Conservation (phyloP, 2,797 vertebrate species). For the Babyrousa celebensis region DNA sequence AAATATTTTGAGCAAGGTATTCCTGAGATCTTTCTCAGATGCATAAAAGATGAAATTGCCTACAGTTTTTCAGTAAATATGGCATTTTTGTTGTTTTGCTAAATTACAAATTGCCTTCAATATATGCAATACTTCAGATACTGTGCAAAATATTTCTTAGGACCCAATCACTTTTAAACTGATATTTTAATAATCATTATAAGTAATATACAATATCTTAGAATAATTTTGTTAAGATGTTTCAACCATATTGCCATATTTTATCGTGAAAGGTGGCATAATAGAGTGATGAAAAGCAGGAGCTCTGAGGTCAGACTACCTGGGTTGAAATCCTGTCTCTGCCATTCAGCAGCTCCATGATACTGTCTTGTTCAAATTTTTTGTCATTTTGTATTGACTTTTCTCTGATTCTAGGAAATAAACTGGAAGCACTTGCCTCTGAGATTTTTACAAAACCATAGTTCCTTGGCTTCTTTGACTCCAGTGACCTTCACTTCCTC, state of each 20-base stretch:
- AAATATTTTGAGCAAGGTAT: conserved; percentile 38
- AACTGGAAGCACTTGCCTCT: not conserved
- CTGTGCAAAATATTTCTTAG: not conserved
- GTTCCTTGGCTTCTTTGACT: not conserved
- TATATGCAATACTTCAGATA: not conserved
- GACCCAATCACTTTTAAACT: not conserved
- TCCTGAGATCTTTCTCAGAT: not conserved
- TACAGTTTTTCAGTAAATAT: conserved; percentile 30
- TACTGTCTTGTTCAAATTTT: not conserved
- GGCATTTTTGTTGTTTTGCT: not conserved
- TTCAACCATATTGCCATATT: not conserved
- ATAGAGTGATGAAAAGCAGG: not conserved
- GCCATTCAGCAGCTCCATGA: not conserved
- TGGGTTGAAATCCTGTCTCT: not conserved
- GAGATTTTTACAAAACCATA: not conserved
- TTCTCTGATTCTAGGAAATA: not conserved
- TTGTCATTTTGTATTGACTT: not conserved
- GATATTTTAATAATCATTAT: not conserved
- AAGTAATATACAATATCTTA: not conserved
- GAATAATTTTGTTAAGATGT: not conserved
- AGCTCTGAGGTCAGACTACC: not conserved
- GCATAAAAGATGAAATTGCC: not conserved
- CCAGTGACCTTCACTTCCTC: not conserved
- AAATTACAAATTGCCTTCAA: not conserved
- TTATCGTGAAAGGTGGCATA: not conserved